Evolutionary conservation across 2,888 invertebrate genomes (phyloP).

Genomic region (Ophonus ardosiacus): DNA sequence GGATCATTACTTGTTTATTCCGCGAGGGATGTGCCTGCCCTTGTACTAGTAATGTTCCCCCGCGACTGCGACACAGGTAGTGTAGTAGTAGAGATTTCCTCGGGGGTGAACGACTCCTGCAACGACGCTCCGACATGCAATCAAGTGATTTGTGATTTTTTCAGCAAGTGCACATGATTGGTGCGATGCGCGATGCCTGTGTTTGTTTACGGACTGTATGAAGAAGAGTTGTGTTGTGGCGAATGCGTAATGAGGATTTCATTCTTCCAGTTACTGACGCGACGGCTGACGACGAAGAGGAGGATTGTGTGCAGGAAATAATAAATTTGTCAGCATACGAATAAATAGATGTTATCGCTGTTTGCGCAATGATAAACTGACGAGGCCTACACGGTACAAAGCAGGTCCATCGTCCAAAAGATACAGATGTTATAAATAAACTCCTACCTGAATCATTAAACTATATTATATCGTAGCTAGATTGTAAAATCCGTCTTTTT

Average conservation of each 20-base stretch:
- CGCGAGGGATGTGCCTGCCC: constrained; percentile 9
- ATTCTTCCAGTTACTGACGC: constrained; percentile 20
- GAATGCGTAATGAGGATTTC: constrained; percentile 52
- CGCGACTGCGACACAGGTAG: constrained; percentile 19
- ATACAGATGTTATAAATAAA: no score
- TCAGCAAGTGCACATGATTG: constrained; percentile 41
- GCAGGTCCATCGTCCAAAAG: no score
- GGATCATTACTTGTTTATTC: constrained; percentile 52
- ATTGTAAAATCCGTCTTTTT: no score
- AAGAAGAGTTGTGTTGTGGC: neutral
- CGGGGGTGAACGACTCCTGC: constrained; percentile 30
- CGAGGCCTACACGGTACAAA: neutral
- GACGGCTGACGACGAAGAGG: neutral
- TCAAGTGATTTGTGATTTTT: constrained; percentile 61
- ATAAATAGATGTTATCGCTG: constrained; percentile 21
- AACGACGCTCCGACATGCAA: constrained; percentile 56
- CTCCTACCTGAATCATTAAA: no score
- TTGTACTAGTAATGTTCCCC: neutral
- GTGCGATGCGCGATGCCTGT: neutral
- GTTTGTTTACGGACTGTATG: constrained; percentile 16
- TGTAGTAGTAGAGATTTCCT: constrained; percentile 1
- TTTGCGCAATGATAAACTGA: constrained; percentile 42
- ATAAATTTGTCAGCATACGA: constrained; percentile 47
- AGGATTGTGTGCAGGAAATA: constrained; percentile 43
- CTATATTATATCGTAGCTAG: no score